A percentile compares a stretch with the other conserved stretches of the same genome.
phyloP scores from a whole-genome alignment of 2,113 vertebrate genomes.

The Hirundichthys speculiger region DNA sequence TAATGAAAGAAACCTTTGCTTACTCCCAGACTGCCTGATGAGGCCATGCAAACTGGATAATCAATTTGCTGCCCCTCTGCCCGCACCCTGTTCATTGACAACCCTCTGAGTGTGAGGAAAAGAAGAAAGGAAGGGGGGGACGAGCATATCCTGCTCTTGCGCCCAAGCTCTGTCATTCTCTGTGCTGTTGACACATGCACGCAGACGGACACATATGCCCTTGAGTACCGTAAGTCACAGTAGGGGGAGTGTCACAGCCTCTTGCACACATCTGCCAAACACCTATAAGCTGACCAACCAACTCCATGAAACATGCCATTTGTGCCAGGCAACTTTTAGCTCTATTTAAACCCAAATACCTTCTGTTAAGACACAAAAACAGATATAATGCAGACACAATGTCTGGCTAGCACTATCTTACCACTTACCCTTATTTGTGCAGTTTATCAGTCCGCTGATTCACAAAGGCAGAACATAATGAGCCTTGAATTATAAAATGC shows the following conservation, averaged over 20 bases:
- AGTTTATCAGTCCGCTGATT: too few species aligned
- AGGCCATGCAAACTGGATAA: conserved; percentile 62
- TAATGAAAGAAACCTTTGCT: conserved; percentile 51
- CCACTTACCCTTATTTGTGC: too few species aligned
- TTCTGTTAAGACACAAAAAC: neutral
- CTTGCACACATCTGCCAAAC: conserved; percentile 47
- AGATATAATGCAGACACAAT: neutral
- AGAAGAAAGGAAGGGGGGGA: conserved; percentile 1
- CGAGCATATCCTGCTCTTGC: conserved; percentile 48
- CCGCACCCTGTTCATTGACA: conserved; percentile 50
- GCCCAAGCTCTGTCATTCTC: conserved; percentile 39
- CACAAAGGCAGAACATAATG: too few species aligned
- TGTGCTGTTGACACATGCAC: conserved; percentile 43
- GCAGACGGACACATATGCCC: conserved; percentile 40
- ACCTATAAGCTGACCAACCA: conserved; percentile 57
- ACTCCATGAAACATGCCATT: conserved; percentile 25
- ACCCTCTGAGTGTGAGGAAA: conserved; percentile 47
- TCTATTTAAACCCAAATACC: conserved; percentile 10
- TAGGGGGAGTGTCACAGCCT: conserved; percentile 61
- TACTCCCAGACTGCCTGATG: conserved; percentile 42
- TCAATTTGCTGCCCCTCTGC: conserved; percentile 65
- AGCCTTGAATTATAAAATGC: too few species aligned
- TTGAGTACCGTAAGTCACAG: conserved; percentile 51
- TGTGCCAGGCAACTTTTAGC: conserved; percentile 7
- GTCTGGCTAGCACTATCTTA: neutral